Conservation (phyloP, 2,797 vertebrate genomes). For the Arnoldichthys spilopterus region DNA sequence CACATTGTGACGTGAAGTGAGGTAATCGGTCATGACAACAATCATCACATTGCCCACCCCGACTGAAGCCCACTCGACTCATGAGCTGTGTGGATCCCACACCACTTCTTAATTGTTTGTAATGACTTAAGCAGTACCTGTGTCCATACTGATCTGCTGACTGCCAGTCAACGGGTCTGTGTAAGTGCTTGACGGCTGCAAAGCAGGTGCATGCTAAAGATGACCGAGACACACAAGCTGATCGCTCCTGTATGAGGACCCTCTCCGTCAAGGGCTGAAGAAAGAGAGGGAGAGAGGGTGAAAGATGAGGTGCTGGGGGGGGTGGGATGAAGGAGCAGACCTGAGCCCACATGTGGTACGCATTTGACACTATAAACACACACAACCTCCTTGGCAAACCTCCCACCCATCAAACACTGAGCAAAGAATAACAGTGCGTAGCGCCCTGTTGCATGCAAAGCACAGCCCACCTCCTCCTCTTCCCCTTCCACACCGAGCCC, state of each 20-base stretch:
- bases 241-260: constrained; percentile 28
- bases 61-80: not conserved
- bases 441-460: constrained; percentile 63
- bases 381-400: constrained; percentile 60
- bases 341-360: constrained; percentile 73
- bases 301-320: constrained; percentile 22
- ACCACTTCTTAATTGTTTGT: not conserved
- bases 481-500: constrained; percentile 39
- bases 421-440: constrained; percentile 61
- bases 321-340: constrained; percentile 58
- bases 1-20: too few relatives aligned
- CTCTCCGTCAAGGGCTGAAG: constrained; percentile 26
- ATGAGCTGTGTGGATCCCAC: not conserved
- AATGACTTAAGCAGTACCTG: not conserved
- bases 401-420: constrained; percentile 65
- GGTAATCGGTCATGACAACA: too few relatives aligned
- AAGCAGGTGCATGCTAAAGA: constrained; percentile 52
- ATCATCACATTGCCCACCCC: too few relatives aligned
- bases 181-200: constrained; percentile 20
- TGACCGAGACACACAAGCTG: constrained; percentile 21
- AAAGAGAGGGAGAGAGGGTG: constrained; percentile 38
- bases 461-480: constrained; percentile 39
- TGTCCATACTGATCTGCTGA: constrained; percentile 10
- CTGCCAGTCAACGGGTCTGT: constrained; percentile 21
- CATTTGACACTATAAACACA: constrained; percentile 76